Evolutionary conservation across 2,797 vertebrate genomes (phyloP).

Genomic region (Rhinoraja longicauda): DNA sequence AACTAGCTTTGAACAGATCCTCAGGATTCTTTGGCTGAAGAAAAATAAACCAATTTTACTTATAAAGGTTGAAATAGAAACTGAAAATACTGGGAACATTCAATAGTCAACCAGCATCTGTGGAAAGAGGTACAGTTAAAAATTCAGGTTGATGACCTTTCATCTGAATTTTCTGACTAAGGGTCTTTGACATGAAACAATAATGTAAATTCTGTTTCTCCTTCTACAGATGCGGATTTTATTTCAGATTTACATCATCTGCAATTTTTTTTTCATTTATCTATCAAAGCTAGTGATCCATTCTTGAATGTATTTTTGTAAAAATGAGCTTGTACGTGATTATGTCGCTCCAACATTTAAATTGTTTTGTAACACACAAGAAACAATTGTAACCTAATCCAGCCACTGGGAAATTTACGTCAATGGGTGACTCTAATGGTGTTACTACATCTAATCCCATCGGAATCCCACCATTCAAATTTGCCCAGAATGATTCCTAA

Average conservation of each 20-base stretch:
- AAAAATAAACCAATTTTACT: constrained; percentile 9
- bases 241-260: too few species aligned
- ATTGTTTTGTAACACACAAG: not conserved
- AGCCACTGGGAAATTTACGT: not conserved
- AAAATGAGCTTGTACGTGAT: not conserved
- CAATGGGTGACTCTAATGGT: not conserved
- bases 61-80: too few species aligned
- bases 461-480: not conserved
- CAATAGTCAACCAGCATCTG: too few species aligned
- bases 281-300: not conserved
- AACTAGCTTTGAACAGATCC: not conserved
- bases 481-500: not conserved
- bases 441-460: not conserved
- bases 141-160: too few species aligned
- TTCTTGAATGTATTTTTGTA: not conserved
- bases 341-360: not conserved
- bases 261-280: not conserved
- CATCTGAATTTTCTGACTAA: too few species aligned
- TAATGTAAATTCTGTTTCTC: too few species aligned
- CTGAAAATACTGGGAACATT: too few species aligned
- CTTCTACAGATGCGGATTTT: too few species aligned
- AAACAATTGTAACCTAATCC: not conserved
- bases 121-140: too few species aligned
- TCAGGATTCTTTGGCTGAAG: not conserved
- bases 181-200: too few species aligned